These are phyloP conservation scores for Chitala chitala DNA, from an alignment of 2,113 vertebrate species.

Conservation along the genomic window DNA sequence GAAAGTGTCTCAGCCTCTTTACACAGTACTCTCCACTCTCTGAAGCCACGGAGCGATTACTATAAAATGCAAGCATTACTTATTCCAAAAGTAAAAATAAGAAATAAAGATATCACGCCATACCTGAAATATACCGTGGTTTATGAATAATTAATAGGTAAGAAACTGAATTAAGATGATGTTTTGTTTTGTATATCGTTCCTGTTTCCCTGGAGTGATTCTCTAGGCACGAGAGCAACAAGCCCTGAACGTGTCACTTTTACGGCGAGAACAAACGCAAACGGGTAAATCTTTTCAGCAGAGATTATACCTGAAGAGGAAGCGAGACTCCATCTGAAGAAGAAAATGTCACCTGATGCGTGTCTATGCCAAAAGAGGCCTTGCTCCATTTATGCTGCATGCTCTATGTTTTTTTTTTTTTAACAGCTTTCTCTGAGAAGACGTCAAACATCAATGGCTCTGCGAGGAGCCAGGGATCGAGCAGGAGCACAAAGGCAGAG, in stretches of 20 bases:
- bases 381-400: slow-evolving; percentile 29
- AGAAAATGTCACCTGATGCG: slow-evolving; percentile 31
- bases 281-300: not conserved
- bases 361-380: slow-evolving; percentile 15
- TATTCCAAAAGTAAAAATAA: not conserved
- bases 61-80: not conserved
- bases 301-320: not conserved
- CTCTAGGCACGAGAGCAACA: not conserved
- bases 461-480: slow-evolving; percentile 23
- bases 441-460: slow-evolving; percentile 41
- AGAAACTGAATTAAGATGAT: not conserved
- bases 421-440: slow-evolving; percentile 8
- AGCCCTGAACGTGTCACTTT: not conserved
- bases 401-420: slow-evolving; percentile 35
- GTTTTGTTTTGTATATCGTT: not conserved
- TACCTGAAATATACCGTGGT: slow-evolving; percentile 43
- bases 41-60: not conserved
- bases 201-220: not conserved
- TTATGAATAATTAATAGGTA: slow-evolving; percentile 44
- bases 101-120: slow-evolving; percentile 26
- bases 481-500: slow-evolving; percentile 17
- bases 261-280: not conserved
- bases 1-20: not conserved
- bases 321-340: not conserved
- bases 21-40: not conserved